Percentiles rank a stretch among this genome's conserved stretches.
Conservation (phyloP, 2,888 invertebrate genomes). For the Acholoe squamosa region DNA sequence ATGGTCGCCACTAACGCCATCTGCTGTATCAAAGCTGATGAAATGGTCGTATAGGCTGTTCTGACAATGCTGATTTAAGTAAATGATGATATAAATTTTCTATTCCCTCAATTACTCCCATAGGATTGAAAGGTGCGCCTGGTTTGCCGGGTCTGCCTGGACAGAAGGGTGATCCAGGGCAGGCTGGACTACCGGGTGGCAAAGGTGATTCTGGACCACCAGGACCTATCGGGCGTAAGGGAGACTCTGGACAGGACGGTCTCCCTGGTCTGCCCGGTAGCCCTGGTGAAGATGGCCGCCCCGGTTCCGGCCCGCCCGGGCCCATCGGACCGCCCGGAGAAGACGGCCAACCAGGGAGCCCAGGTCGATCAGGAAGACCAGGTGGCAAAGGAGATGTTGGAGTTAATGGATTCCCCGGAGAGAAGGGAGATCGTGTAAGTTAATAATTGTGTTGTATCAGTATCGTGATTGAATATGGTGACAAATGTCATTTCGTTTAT, state of each 20-base stretch:
- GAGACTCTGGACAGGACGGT: slow-evolving; percentile 58
- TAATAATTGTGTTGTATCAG: not conserved
- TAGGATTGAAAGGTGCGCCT: slow-evolving; percentile 71
- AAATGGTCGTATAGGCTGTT: no score
- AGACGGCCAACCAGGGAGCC: slow-evolving; percentile 56
- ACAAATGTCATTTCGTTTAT: no score
- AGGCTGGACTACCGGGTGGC: slow-evolving; percentile 82
- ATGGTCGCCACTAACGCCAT: no score
- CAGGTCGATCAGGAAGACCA: slow-evolving; percentile 57
- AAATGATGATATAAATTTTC: no score
- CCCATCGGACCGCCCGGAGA: slow-evolving; percentile 58
- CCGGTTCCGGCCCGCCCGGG: slow-evolving; percentile 65
- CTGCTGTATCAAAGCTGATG: no score
- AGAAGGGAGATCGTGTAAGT: slow-evolving; percentile 69
- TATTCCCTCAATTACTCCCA: not conserved
- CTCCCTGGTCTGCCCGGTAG: slow-evolving; percentile 66
- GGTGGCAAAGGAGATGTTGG: slow-evolving; percentile 67
- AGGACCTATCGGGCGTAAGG: slow-evolving; percentile 67
- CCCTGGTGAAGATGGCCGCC: slow-evolving; percentile 64
- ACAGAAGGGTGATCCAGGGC: slow-evolving; percentile 68
- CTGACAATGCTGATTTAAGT: no score
- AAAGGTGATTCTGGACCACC: slow-evolving; percentile 70
- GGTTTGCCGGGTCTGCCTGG: slow-evolving; percentile 71
- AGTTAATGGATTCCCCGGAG: slow-evolving; percentile 72
- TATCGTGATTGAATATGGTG: not conserved